Base-by-base conservation (phyloP, 2,797 vertebrate species). In the Pelochelys cantorii region DNA sequence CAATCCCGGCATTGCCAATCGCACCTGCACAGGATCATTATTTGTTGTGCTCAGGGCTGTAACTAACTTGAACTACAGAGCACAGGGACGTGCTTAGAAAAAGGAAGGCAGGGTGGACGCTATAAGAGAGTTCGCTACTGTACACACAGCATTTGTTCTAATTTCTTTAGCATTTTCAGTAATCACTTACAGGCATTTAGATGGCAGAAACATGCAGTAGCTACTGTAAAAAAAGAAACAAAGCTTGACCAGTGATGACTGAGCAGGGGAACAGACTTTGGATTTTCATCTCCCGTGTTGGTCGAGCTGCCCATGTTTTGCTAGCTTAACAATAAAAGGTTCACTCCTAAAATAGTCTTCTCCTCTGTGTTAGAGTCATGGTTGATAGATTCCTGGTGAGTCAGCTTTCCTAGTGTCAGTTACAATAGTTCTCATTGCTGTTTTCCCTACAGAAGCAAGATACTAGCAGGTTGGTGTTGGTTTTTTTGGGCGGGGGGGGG, bases 1-100 rank as follows among this genome's bases (percentile, higher is more conserved):
- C 89, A 93, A 62, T 81, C 91, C 34, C 56, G 27, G 86, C 0
- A 0, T 48, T 92, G 88, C 89, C 90, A 78, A 79, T 88, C 80
- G 77, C 82, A 34, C 60, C 83, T 0, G 11, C 90, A 84, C 55
- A 25, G 1, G 59, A 92, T 82, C 90, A 62, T 14, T 75, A 25
- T 1, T 4, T 79, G 88, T 93, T 81, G 86, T 90, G 54, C 82
- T 83, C 4, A 0, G 54, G n/a, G 52, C 34, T 13, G 14, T 31
- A 75, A 29, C 12, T 0, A 79, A 75, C 79, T 15, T 12, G 83
- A 27, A 11, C 4, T 55, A 87, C 90, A n/a, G 34, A 90, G 60
- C 77, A 52, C 13, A 5, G 86, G 48, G 65, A 52, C 59, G 65
- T 42, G 48, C 48, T 31, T 15, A 80, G 79, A 23, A 42, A 42